phyloP scores from a whole-genome alignment of 1,140 invertebrate species.

The Drosophila willistoni region DNA sequence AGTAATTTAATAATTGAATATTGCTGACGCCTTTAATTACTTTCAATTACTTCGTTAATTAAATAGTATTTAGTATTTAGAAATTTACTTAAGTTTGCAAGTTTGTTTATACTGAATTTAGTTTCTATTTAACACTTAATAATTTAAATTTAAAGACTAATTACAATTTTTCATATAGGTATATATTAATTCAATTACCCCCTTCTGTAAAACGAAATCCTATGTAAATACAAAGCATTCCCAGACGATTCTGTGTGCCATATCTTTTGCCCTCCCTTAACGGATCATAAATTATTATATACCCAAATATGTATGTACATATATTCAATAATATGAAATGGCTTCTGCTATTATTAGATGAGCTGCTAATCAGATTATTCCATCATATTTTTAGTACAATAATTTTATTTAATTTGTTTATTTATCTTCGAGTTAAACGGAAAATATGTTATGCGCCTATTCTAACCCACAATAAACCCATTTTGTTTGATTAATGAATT shows the following conservation, averaged over 20 bases:
- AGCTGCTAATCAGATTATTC: slow-evolving; percentile 58
- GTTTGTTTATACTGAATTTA: no score
- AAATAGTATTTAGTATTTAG: no score
- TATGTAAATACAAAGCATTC: no score
- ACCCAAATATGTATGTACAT: slow-evolving; percentile 14
- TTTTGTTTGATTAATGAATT: slow-evolving; percentile 76
- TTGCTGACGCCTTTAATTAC: no score
- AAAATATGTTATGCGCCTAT: slow-evolving; percentile 27
- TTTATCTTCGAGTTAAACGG: slow-evolving; percentile 57
- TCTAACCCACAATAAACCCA: slow-evolving; percentile 63
- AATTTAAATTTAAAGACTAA: no score
- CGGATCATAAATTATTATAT: slow-evolving; percentile 10
- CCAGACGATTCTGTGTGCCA: not conserved
- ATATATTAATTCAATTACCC: no score
- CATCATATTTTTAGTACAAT: slow-evolving; percentile 71
- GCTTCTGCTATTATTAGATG: slow-evolving; percentile 19
- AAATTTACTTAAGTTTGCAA: no score
- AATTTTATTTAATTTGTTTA: slow-evolving; percentile 81
- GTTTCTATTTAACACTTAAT: no score
- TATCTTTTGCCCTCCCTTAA: not conserved
- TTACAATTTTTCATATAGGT: no score
- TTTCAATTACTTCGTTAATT: no score
- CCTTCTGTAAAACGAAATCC: not conserved
- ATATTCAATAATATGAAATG: slow-evolving; percentile 33
- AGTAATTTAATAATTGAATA: no score